Percentiles rank a stretch among this genome's conserved stretches.
Evolutionary conservation across 2,113 vertebrate species (phyloP).

Genomic region (Sander lucioperca): DNA sequence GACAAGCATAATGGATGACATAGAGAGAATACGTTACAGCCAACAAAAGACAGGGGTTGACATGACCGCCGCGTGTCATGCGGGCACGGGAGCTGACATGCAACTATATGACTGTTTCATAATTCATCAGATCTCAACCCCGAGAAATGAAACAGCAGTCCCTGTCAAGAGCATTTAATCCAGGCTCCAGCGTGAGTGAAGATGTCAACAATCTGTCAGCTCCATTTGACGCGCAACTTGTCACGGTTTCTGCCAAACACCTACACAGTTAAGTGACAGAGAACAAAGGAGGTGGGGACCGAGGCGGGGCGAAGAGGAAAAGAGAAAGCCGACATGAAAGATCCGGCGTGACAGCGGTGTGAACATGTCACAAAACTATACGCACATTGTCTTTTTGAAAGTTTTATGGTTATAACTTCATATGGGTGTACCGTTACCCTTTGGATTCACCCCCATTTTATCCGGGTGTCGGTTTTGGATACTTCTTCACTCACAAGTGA

Average conservation of each 20-base stretch:
- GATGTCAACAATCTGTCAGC: conserved; percentile 70
- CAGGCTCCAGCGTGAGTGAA: conserved; percentile 37
- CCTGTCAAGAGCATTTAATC: conserved; percentile 60
- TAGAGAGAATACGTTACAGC: conserved; percentile 37
- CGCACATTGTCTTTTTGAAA: not conserved
- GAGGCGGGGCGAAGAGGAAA: not conserved
- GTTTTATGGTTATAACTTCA: conserved; percentile 9
- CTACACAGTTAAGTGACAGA: conserved; percentile 46
- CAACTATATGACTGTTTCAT: conserved; percentile 54
- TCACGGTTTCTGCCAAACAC: conserved; percentile 60
- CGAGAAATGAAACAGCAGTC: conserved; percentile 56
- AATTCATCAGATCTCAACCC: conserved; percentile 63
- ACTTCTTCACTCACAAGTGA: conserved; percentile 48
- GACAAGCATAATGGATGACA: conserved; percentile 12
- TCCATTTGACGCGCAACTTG: conserved; percentile 36
- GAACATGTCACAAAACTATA: not conserved
- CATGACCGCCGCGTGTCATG: conserved; percentile 36
- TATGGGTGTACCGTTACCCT: conserved; percentile 27
- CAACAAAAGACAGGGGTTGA: conserved; percentile 16
- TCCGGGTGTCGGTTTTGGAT: conserved; percentile 51
- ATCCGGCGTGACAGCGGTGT: conserved; percentile 23
- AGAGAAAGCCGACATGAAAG: not conserved
- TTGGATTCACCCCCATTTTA: conserved; percentile 42
- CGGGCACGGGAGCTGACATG: conserved; percentile 4
- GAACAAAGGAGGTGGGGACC: conserved; percentile 30